phyloP scores from a whole-genome alignment of 2,113 vertebrate genomes.

The Daphoenositta chrysoptera region DNA sequence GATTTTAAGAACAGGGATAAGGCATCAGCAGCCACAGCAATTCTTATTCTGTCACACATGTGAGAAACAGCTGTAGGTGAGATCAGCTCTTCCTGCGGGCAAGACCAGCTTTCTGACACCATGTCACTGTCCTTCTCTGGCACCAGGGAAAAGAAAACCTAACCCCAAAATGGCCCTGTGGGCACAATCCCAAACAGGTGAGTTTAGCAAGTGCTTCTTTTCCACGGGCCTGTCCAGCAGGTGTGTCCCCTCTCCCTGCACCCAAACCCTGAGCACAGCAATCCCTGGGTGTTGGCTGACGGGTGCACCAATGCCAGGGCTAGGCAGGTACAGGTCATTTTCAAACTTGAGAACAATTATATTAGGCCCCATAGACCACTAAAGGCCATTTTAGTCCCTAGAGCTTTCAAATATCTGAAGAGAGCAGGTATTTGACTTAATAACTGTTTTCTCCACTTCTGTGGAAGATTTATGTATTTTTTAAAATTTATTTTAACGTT shows the following conservation, averaged over 20 bases:
- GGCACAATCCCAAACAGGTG: fast-evolving
- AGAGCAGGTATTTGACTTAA: neutral
- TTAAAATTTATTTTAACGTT: neutral
- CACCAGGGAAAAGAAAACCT: too few species aligned
- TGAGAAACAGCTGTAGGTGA: neutral
- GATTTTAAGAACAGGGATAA: too few species aligned
- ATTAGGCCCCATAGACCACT: neutral
- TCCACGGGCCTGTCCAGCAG: fast-evolving
- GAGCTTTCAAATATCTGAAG: neutral
- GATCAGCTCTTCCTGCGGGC: neutral
- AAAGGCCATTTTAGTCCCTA: neutral
- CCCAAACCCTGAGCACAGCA: fast-evolving
- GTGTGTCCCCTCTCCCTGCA: fast-evolving
- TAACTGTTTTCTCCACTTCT: neutral
- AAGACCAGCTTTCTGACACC: neutral
- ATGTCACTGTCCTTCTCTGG: neutral
- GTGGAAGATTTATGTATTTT: neutral
- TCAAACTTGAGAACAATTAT: neutral
- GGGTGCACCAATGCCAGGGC: neutral
- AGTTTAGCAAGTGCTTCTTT: neutral
- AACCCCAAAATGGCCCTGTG: neutral
- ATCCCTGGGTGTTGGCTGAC: neutral
- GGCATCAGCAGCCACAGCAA: neutral
- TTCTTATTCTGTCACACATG: neutral
- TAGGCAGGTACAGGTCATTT: neutral